Evolutionary conservation across 2,888 invertebrate genomes (phyloP).

Genomic region (Clunio marinus): DNA sequence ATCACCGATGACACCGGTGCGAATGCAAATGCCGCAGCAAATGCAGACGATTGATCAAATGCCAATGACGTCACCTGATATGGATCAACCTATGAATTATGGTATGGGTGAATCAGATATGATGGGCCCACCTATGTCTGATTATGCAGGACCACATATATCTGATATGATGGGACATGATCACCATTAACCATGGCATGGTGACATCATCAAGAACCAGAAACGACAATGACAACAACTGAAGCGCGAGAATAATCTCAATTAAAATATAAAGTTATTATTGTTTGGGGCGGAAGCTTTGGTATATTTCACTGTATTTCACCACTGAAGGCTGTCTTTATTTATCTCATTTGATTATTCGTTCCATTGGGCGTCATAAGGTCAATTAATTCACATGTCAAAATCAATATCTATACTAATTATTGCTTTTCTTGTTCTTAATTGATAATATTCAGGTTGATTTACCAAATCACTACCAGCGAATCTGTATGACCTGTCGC

Average conservation of each 20-base stretch:
- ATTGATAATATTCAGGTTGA: conserved; percentile 46
- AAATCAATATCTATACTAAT: conserved; percentile 32
- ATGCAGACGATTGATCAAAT: conserved; percentile 35
- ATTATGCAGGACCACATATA: too few relatives aligned
- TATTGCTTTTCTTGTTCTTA: conserved; percentile 9
- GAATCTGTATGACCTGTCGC: conserved; percentile 43
- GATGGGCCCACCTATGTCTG: too few relatives aligned
- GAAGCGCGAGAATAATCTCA: conserved; percentile 47
- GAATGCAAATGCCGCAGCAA: not conserved
- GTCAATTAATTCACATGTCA: conserved; percentile 45
- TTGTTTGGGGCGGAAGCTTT: conserved; percentile 64
- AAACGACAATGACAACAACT: conserved; percentile 46
- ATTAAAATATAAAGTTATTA: conserved; percentile 64
- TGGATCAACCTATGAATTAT: too few relatives aligned
- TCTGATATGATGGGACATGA: conserved; percentile 40
- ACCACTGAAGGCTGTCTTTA: conserved; percentile 60
- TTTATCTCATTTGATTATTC: conserved; percentile 61
- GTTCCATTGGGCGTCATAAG: conserved; percentile 65
- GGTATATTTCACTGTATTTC: conserved; percentile 68
- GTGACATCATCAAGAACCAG: conserved; percentile 45
- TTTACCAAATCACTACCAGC: conserved; percentile 49
- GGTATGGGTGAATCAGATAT: too few relatives aligned
- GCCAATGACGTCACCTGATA: conserved; percentile 39
- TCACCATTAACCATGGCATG: conserved; percentile 41
- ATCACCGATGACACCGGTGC: not conserved